phyloP scores from a whole-genome alignment of 2,797 vertebrate genomes.

The Clarias laeviceps region DNA sequence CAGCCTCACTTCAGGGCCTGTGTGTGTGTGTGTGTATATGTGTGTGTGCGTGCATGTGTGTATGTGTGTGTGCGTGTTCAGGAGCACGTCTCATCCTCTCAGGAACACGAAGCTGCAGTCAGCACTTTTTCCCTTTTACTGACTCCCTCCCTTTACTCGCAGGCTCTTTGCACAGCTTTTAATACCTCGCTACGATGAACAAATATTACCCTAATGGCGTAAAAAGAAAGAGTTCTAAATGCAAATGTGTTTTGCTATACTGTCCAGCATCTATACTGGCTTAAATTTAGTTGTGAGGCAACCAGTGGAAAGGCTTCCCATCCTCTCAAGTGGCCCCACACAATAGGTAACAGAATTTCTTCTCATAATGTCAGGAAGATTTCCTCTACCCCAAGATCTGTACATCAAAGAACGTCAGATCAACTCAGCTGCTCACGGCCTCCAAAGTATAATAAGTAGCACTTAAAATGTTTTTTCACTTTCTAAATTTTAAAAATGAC shows the following conservation, averaged over 20 bases:
- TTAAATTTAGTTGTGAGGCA: not conserved
- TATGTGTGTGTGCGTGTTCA: conserved; percentile 35
- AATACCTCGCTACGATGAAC: conserved; percentile 72
- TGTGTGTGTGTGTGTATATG: conserved; percentile 40
- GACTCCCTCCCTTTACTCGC: conserved; percentile 54
- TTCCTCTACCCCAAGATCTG: not conserved
- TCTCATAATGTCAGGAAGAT: not conserved
- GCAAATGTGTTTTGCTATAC: not conserved
- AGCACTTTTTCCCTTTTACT: conserved; percentile 24
- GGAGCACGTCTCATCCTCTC: conserved; percentile 42
- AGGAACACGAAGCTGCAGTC: conserved; percentile 50
- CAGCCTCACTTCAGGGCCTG: conserved; percentile 62
- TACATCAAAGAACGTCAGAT: not conserved
- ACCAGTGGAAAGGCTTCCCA: not conserved
- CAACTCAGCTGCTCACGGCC: not conserved
- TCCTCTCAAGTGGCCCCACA: not conserved
- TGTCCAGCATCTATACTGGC: not conserved
- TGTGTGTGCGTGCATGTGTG: conserved; percentile 38
- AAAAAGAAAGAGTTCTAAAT: conserved; percentile 42
- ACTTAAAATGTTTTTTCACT: no score
- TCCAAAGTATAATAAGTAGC: not conserved
- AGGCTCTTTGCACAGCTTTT: conserved; percentile 71
- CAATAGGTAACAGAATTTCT: not conserved
- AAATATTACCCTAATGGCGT: conserved; percentile 64
- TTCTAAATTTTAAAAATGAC: not conserved